These are phyloP conservation scores for Cygnus buccinator DNA, from an alignment of 2,113 vertebrate genomes.

Conservation along the genomic window DNA sequence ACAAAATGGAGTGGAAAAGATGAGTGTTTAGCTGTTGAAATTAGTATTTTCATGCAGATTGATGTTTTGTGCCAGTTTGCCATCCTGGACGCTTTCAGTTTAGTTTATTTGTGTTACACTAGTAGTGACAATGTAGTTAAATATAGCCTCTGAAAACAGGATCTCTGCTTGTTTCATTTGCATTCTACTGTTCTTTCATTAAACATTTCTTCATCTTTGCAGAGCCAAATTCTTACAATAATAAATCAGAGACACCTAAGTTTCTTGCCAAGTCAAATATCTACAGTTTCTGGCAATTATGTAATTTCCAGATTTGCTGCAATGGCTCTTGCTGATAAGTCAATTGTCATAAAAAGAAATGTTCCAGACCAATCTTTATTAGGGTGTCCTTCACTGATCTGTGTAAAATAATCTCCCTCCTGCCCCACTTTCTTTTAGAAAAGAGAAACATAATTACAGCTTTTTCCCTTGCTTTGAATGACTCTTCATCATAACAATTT, in stretches of 20 bases:
- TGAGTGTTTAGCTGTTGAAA: constrained; percentile 49
- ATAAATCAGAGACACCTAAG: constrained; percentile 83
- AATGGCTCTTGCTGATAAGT: constrained; percentile 84
- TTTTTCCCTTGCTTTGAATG: constrained; percentile 73
- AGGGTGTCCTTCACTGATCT: constrained; percentile 81
- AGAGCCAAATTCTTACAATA: constrained; percentile 83
- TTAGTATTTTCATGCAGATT: constrained; percentile 57
- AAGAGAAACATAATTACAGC: constrained; percentile 69
- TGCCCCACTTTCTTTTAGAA: constrained; percentile 34
- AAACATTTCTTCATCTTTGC: constrained; percentile 84
- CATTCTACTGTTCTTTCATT: constrained; percentile 83
- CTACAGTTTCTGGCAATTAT: constrained; percentile 87
- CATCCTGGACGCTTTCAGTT: constrained; percentile 59
- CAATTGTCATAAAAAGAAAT: constrained; percentile 82
- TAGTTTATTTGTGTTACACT: constrained; percentile 81
- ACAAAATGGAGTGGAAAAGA: constrained; percentile 41
- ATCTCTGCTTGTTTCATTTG: constrained; percentile 77
- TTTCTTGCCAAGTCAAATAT: constrained; percentile 86
- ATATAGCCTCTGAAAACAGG: constrained; percentile 75
- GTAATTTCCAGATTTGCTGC: constrained; percentile 85
- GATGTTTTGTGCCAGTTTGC: constrained; percentile 27
- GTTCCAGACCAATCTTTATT: constrained; percentile 85
- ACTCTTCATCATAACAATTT: constrained; percentile 84
- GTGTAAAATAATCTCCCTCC: constrained; percentile 76
- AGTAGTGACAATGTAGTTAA: constrained; percentile 77